Base-by-base conservation (phyloP, 2,888 invertebrate species). In the Incurvaria masculella region DNA sequence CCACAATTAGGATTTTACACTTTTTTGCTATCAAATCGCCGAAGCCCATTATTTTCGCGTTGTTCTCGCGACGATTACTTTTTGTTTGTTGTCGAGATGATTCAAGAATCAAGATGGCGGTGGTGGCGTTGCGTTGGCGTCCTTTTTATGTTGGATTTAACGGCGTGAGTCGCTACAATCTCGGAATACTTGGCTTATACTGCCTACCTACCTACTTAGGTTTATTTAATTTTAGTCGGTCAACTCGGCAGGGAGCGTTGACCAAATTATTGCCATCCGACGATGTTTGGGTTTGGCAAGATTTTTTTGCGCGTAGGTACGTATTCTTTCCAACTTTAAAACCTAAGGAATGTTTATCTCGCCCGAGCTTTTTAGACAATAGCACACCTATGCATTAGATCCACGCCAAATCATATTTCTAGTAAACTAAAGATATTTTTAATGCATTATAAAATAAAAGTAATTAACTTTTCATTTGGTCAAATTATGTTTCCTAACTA, bases 201-300 rank as follows among this genome's bases (percentile, higher is more conserved):
- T 33, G 14, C 33, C 14, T 33, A 33, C 33, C 14, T 33, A 33
- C 33, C 14, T 33, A 33, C 33, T 33, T 14, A 33, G 14, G 33
- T 33, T 33, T 33, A 33, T 33, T 33, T 33, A 33, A 33, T 33
- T 51, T 46, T 54, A 56, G 56, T 56, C 58, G 55, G 53, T 54
- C 54, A 56, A 58, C 53, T 55, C 56, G 56, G 55, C 54, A 55
- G 58, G 63, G 71, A 68, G 68, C 73, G 69, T 68, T 74, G 73
- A 70, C 74, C 74, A 73, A 69, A 66, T 71, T 70, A 74, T 72
- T 68, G 68, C 65, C 61, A 63, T 33, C 33, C 14, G 33, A 33
- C 33, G 33, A 33, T 33, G 33, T 33, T 14, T 33, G 33, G 33
- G 33, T 33, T 33, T 10, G 23, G n/a, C n/a, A n/a, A n/a, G n/a